Evolutionary conservation across 2,888 invertebrate species (phyloP), one percentile per base, ranked within the genome.

Genomic region (Agapetus fuscipes): DNA sequence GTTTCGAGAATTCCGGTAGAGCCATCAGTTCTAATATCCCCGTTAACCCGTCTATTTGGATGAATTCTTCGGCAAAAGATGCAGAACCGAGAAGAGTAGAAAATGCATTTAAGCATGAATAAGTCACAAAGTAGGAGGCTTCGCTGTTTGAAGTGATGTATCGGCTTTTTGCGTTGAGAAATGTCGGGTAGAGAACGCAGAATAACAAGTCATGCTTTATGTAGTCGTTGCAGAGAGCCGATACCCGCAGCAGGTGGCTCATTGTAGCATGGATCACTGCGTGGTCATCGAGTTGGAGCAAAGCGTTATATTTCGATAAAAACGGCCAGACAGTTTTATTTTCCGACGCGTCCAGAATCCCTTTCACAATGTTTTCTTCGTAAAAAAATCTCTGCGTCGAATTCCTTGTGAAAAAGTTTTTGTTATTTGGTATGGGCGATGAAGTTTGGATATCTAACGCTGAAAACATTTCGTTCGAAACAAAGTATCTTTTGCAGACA

Each of bases 121-220:
- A 66, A 2, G 77, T 66, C 1, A 76, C 56, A 49, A 76, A 77
- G 43, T 72, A 73, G 0, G 72, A 65, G 0, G 64, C 56, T n/a
- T 71, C 67, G 12, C 63, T 64, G 39, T 61, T 56, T 3, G 61
- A 56, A 29, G 64, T 64, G 12, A 65, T 61, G 48, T 70, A 75
- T 39, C 62, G 54, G 32, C 62, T 62, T 49, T 74, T 74, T 1
- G 73, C 66, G 5, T 66, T 70, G 9, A 75, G 59, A 48, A 78
- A 77, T 0, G 71, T 72, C 0, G 78, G 76, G 51, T 74, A 74
- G 35, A 78, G 72, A 1, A 79, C 74, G 35, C 67, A 64, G 45
- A 74, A 71, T 0, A 79, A 61, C 12, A 79, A 56, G 48, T 76
- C 74, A 27, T 67, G 65, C 45, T 71, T 72, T 52, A 77, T 70